These are phyloP conservation scores for Bugulina stolonifera DNA, from an alignment of 2,888 invertebrate species.

Conservation along the genomic window DNA sequence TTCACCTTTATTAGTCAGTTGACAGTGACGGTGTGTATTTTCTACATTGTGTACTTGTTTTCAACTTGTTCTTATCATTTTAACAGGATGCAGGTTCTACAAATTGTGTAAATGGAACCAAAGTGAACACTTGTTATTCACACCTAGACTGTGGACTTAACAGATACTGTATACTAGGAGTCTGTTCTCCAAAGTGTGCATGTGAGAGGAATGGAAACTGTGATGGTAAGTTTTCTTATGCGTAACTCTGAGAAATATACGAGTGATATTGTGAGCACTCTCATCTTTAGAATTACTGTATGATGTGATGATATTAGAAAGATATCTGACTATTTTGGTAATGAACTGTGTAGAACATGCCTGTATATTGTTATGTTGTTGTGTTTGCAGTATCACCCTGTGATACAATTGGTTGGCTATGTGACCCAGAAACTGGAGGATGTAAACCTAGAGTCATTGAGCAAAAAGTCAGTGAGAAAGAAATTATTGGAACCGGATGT, in stretches of 20 bases:
- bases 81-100: neutral
- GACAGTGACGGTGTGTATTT: neutral
- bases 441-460: neutral
- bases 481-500: neutral
- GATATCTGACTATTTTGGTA: no score
- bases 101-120: neutral
- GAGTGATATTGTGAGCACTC: no score
- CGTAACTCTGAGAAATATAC: no score
- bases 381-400: neutral
- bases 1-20: no score
- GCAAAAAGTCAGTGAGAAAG: neutral
- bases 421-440: neutral
- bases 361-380: no score
- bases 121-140: constrained; percentile 1
- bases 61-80: neutral
- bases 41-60: neutral
- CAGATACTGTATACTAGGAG: neutral
- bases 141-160: constrained; percentile 12
- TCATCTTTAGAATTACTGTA: no score
- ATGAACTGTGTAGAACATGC: no score
- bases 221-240: neutral
- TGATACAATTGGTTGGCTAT: neutral
- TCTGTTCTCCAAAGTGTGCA: neutral
- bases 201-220: neutral
- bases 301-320: no score